These are phyloP conservation scores for Rapana venosa DNA, from an alignment of 2,888 invertebrate genomes.

Conservation along the genomic window DNA sequence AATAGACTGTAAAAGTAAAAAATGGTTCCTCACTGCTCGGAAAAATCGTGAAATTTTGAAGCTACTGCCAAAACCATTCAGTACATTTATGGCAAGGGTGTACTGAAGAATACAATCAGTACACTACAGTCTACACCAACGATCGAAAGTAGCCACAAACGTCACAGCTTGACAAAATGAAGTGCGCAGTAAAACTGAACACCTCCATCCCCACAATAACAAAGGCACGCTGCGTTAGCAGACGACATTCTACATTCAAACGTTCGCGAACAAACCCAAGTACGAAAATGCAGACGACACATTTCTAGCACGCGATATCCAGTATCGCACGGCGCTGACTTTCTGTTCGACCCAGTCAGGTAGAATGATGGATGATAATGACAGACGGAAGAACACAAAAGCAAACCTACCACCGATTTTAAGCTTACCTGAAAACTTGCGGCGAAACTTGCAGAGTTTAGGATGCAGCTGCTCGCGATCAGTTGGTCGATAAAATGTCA, in stretches of 20 bases:
- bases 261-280: not conserved
- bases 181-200: not conserved
- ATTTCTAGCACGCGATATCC: not conserved
- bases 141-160: not conserved
- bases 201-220: no score
- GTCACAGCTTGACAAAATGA: not conserved
- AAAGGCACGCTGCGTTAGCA: no score
- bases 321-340: not conserved
- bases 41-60: no score
- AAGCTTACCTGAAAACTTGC: not conserved
- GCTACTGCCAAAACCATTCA: not conserved
- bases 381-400: not conserved
- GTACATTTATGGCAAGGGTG: not conserved
- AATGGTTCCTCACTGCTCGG: not conserved
- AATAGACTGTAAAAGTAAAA: not conserved
- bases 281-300: conserved; percentile 9
- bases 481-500: conserved; percentile 26
- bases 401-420: not conserved
- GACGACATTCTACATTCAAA: no score
- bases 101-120: not conserved
- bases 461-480: not conserved
- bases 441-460: conserved; percentile 14
- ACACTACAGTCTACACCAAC: not conserved
- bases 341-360: not conserved
- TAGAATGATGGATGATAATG: not conserved